A percentile compares a stretch with the other conserved stretches of the same genome.
These are phyloP conservation scores for Carabus problematicus DNA, from an alignment of 2,888 invertebrate species.

Conservation along the genomic window DNA sequence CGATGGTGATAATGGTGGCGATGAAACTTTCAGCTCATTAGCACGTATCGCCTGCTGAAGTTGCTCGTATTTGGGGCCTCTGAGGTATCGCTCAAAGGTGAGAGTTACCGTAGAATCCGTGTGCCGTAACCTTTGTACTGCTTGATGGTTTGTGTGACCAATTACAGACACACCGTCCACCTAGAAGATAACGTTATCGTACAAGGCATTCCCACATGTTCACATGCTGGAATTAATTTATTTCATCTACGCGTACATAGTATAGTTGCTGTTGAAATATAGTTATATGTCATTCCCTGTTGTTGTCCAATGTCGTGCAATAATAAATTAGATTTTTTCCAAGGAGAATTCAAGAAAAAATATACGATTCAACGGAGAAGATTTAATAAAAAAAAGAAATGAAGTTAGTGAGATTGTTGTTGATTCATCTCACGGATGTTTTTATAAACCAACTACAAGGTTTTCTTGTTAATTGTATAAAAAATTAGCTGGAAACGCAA, in stretches of 20 bases:
- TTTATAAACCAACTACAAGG: too few relatives aligned
- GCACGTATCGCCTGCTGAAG: conserved; percentile 80
- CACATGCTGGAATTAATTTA: background rate
- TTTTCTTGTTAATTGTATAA: too few relatives aligned
- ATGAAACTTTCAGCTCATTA: conserved; percentile 70
- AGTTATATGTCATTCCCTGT: background rate
- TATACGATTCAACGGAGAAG: too few relatives aligned
- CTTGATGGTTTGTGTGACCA: conserved; percentile 93
- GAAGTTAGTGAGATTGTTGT: too few relatives aligned
- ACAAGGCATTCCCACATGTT: background rate
- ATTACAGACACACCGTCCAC: conserved; percentile 89
- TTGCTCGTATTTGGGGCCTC: conserved; percentile 88
- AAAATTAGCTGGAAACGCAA: too few relatives aligned
- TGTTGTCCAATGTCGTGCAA: too few relatives aligned
- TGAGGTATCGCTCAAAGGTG: conserved; percentile 77
- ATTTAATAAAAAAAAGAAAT: too few relatives aligned
- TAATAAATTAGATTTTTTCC: too few relatives aligned
- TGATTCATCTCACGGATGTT: too few relatives aligned
- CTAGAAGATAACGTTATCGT: conserved; percentile 46
- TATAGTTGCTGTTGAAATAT: background rate
- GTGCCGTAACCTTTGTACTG: conserved; percentile 85
- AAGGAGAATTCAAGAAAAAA: too few relatives aligned
- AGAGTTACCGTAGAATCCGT: conserved; percentile 78
- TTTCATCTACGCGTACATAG: background rate
- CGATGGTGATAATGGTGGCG: conserved; percentile 71